These are phyloP conservation scores for Pyralis farinalis DNA, from an alignment of 2,888 invertebrate genomes.

Conservation along the genomic window DNA sequence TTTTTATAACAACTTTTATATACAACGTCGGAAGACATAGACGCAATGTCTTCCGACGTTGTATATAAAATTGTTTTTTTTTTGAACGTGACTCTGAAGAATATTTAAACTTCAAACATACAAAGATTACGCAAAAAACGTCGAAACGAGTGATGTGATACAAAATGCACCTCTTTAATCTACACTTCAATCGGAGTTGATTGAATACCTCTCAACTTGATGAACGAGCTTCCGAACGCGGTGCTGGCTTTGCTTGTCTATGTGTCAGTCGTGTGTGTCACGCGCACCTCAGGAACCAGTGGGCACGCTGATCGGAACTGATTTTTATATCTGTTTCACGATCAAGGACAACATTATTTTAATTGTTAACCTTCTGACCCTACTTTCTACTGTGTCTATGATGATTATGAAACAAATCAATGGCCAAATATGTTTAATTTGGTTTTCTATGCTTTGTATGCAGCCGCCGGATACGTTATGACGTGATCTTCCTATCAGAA, in stretches of 20 bases:
- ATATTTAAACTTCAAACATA: background rate
- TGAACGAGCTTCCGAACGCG: conserved; percentile 66
- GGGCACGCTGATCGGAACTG: conserved; percentile 6
- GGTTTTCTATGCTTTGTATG: no score
- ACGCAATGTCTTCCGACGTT: no score
- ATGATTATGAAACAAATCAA: no score
- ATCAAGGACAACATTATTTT: background rate
- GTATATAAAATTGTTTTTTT: no score
- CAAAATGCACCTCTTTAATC: conserved; percentile 30
- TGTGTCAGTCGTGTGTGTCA: conserved; percentile 48
- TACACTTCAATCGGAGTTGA: conserved; percentile 57
- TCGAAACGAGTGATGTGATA: conserved; percentile 17
- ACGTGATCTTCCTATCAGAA: no score
- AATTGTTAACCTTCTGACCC: background rate
- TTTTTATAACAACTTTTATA: no score
- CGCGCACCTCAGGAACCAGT: conserved; percentile 19
- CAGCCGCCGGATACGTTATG: no score
- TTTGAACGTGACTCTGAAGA: no score
- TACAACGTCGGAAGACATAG: no score
- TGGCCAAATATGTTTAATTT: no score
- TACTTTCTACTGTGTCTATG: background rate
- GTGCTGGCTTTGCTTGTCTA: conserved; percentile 43
- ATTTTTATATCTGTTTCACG: conserved; percentile 10
- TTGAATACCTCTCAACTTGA: conserved; percentile 60
- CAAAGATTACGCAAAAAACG: conserved; percentile 27